Base-by-base conservation (phyloP, 2,888 invertebrate genomes). In the Dicycla oo region DNA sequence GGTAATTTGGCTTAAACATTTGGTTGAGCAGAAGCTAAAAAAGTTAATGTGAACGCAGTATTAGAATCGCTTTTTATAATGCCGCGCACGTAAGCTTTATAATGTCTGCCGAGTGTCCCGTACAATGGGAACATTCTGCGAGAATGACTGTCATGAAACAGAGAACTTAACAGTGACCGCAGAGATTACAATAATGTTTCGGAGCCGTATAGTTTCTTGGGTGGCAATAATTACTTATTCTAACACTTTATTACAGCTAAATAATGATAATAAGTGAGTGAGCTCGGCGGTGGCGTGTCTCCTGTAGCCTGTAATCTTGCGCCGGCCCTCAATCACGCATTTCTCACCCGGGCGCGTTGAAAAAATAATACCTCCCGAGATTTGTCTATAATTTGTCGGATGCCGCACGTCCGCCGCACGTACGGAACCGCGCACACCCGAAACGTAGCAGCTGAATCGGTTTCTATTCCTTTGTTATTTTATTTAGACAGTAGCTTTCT, bases 281-380 rank as follows among this genome's bases (percentile, higher is more conserved):
- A 91, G 91, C 90, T 89, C 86, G 93, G 90, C 92, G 94, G 94
- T 94, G 94, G 95, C 94, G 93, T 93, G 95, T 93, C 93, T 82
- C 85, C 91, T 88, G 89, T 82, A 87, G 90, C 90, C 95, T 96
- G 95, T 96, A 95, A 96, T 96, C 95, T 93, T 84, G 85, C 69
- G 93, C 96, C 95, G 95, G 92, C 92, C 95, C 92, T 91, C 94
- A 96, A 95, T 96, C 95, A 95, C 92, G 94, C 94, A 94, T 93
- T 96, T 96, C 95, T 96, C 96, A 96, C 96, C 95, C 95, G 91
- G 85, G 91, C 94, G 96, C 94, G 95, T 93, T 96, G 95, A 96
- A 96, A 96, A 95, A 96, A 96, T 96, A 94, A 96, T 95, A 94
- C 93, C 91, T 93, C 91, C 90, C 89, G 92, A 92, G 93, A 93